Conservation (phyloP, 2,888 invertebrate genomes). For the Ellobium chinense region DNA sequence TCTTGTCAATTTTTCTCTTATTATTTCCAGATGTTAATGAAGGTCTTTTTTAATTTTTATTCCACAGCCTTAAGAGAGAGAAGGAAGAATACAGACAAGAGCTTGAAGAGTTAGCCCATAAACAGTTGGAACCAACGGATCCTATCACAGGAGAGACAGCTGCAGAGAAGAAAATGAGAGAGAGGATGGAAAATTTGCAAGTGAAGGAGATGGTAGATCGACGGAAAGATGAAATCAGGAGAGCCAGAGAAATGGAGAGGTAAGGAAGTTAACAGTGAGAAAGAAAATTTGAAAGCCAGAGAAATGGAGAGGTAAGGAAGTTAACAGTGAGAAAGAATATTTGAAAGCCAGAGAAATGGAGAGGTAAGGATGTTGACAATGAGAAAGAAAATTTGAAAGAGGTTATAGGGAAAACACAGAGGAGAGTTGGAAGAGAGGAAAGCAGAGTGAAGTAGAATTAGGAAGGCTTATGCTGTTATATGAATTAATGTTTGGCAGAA, state of each 20-base stretch:
- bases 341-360: slow-evolving; percentile 66
- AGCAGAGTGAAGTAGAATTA: too few relatives aligned
- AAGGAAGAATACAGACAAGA: slow-evolving; percentile 64
- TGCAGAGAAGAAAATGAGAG: slow-evolving; percentile 61
- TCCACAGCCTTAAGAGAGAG: slow-evolving; percentile 64
- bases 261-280: too few relatives aligned
- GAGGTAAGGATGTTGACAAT: too few relatives aligned
- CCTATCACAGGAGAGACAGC: slow-evolving; percentile 68
- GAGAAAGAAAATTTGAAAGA: slow-evolving; percentile 57
- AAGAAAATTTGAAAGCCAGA: slow-evolving; percentile 56
- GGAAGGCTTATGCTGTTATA: too few relatives aligned
- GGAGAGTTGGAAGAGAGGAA: too few relatives aligned
- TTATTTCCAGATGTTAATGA: neutral
- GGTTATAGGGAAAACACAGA: too few relatives aligned
- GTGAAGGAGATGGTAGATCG: slow-evolving; percentile 58
- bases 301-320: slow-evolving; percentile 71
- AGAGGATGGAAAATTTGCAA: slow-evolving; percentile 61
- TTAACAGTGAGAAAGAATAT: slow-evolving; percentile 53
- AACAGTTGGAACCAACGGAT: slow-evolving; percentile 66
- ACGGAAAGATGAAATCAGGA: slow-evolving; percentile 56
- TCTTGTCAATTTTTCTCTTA: neutral
- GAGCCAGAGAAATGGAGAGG: slow-evolving; percentile 69
- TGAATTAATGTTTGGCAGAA: too few relatives aligned
- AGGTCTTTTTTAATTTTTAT: neutral
- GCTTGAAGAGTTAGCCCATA: slow-evolving; percentile 64